phyloP scores from a whole-genome alignment of 2,888 invertebrate genomes.

The Nemurella pictetii region DNA sequence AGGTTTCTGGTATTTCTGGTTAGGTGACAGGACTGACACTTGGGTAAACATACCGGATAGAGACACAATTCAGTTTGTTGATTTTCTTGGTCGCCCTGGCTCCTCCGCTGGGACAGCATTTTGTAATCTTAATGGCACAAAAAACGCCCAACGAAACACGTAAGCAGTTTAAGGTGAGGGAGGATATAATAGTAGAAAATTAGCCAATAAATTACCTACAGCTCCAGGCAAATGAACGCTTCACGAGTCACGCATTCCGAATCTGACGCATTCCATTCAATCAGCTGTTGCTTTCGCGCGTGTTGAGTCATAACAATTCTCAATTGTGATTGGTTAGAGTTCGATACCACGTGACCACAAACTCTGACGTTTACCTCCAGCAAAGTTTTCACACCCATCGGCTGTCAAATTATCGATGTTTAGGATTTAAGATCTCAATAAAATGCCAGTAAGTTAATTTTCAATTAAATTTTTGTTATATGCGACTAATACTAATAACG shows the following conservation, averaged over 20 bases:
- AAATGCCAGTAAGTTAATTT: background rate
- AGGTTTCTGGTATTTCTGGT: no score
- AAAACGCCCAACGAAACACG: background rate
- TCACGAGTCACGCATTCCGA: background rate
- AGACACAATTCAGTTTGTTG: background rate
- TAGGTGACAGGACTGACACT: no score
- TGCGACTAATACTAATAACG: background rate
- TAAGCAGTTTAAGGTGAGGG: background rate
- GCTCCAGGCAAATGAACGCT: background rate
- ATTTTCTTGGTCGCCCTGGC: background rate
- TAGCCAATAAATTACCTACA: background rate
- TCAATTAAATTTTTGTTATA: background rate
- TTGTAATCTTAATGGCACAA: background rate
- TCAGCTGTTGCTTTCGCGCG: background rate
- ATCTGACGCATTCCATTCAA: background rate
- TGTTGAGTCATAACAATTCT: background rate
- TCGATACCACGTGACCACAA: background rate
- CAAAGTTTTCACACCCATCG: background rate
- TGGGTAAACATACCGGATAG: background rate
- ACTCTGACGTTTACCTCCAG: background rate
- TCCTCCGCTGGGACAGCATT: background rate
- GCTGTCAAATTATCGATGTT: background rate
- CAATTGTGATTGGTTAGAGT: background rate
- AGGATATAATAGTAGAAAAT: background rate
- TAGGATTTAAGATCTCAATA: background rate